phyloP scores from a whole-genome alignment of 2,888 invertebrate genomes.

The Microchrysa polita region DNA sequence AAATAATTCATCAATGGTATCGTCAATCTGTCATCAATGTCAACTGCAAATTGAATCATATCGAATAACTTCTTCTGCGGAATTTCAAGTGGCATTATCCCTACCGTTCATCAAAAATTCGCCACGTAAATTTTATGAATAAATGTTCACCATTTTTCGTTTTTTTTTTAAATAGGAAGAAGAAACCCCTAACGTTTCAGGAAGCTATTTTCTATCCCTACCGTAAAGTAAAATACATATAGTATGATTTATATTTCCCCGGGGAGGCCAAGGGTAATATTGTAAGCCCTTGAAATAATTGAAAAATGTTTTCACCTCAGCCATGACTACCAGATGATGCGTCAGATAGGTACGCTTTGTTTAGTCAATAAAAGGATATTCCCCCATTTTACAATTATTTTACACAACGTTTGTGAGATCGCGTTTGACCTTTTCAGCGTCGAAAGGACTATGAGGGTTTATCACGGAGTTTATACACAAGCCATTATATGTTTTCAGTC shows the following conservation, averaged over 20 bases:
- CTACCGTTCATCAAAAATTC: background rate
- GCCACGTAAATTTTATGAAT: no score
- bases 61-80: background rate
- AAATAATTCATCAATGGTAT: background rate
- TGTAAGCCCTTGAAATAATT: background rate
- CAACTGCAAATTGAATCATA: background rate
- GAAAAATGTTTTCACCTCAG: background rate
- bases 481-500: background rate
- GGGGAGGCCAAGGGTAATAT: background rate
- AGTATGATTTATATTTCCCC: slow-evolving; percentile 4
- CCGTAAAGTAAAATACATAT: background rate
- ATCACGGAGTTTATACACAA: no score
- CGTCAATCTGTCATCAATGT: background rate
- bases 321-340: background rate
- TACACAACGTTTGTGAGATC: no score
- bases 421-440: no score
- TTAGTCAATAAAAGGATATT: background rate
- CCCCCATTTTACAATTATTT: slow-evolving; percentile 2
- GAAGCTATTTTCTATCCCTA: no score
- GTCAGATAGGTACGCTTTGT: background rate
- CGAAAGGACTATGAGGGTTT: no score
- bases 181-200: no score
- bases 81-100: background rate
- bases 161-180: no score
- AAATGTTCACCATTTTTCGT: no score